Evolutionary conservation across 1,140 invertebrate genomes (phyloP), one percentile per base, ranked within the genome.

Genomic region (Vollenhovia emeryi): DNA sequence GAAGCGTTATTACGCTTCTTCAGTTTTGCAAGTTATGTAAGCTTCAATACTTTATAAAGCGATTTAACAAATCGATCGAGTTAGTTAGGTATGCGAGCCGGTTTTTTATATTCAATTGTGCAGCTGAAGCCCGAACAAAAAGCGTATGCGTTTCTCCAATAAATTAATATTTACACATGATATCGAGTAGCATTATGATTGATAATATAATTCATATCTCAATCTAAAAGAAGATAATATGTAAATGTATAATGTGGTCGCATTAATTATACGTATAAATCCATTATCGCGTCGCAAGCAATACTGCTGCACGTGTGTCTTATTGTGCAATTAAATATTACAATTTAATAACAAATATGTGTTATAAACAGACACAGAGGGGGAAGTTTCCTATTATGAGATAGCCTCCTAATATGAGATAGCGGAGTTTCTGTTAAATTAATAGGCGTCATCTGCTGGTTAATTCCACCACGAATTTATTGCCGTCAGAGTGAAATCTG

Each of bases 11-110:
- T 57, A 74, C 71, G 8, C 30, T 74, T 74, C 21, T 15, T 18
- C 15, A 69, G 8, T 24, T 55, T 8, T 24, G 30, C 21, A 55
- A 36, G n/a, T 74, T 74, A 57, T 40, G 6, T 27, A 50, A 74
- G 30, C 21, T 13, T 57, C 40, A 74, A 74, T 55, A 40, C 8
- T 57, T 73, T 36, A 52, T 66, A 66, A 68, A 68, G 40, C 64
- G 30, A 74, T 55, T 52, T 55, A 36, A 55, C 36, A 55, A 74
- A 33, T 74, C 71, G 21, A 74, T 74, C 9, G 21, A 74, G 21
- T 74, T 30, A 21, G 40, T 69, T 33, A 71, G 50, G 8, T 71
- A 52, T 30, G 30, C 21, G 4, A 57, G n/a, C n/a, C n/a, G n/a
- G n/a, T n/a, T n/a, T n/a, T n/a, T n/a, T n/a, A 74, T 74, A 36